A percentile compares a stretch with the other conserved stretches of the same genome.
phyloP scores from a whole-genome alignment of 2,797 vertebrate genomes.

The Tangara arthus region DNA sequence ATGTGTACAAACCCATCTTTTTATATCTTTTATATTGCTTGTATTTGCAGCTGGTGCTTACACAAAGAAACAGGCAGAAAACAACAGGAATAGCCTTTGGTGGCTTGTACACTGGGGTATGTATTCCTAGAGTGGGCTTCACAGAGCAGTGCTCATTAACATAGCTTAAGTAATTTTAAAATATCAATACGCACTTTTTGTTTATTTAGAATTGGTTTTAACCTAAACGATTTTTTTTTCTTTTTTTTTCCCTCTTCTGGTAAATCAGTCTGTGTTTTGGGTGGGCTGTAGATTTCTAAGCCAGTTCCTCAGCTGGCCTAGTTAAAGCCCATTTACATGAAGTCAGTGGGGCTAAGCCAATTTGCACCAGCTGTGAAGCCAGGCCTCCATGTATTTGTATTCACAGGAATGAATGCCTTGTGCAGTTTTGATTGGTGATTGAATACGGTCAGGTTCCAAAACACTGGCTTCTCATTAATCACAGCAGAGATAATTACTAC shows the following conservation, averaged over 20 bases:
- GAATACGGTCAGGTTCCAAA: constrained; percentile 1
- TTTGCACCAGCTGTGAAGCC: constrained; percentile 22
- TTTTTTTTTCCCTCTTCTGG: background rate
- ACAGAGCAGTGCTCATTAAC: background rate
- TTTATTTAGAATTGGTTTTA: background rate
- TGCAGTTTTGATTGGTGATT: constrained; percentile 3
- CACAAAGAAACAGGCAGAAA: background rate
- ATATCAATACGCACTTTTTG: background rate
- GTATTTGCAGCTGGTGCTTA: constrained; percentile 3
- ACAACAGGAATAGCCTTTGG: background rate
- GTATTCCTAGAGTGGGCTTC: background rate
- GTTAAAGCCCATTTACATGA: constrained; percentile 15
- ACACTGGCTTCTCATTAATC: constrained; percentile 16
- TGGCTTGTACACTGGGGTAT: background rate
- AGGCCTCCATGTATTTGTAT: background rate
- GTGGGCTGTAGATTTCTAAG: background rate
- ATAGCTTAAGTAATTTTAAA: background rate
- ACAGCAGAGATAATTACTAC: constrained; percentile 12
- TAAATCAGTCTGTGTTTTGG: background rate
- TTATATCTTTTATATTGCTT: background rate
- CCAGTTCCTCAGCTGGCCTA: background rate
- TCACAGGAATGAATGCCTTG: constrained; percentile 4
- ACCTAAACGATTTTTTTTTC: background rate
- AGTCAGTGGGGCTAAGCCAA: constrained; percentile 5
- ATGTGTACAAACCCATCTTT: background rate